Evolutionary conservation across 2,888 invertebrate genomes (phyloP).

Genomic region (Amblyjoppa proteus): DNA sequence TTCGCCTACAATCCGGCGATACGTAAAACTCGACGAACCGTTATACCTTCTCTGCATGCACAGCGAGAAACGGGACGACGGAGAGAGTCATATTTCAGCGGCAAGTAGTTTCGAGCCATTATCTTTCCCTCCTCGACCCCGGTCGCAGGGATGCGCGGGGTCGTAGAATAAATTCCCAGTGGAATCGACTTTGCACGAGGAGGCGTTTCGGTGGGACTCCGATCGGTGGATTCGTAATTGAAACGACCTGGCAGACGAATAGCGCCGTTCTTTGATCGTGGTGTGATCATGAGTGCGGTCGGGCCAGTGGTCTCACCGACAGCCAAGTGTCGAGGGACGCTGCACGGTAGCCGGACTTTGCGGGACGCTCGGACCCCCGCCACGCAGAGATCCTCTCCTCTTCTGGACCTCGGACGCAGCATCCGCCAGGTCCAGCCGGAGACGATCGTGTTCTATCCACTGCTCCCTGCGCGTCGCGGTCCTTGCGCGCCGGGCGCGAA

Average conservation of each 20-base stretch:
- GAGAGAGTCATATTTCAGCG: conserved; percentile 45
- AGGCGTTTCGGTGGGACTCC: conserved; percentile 7
- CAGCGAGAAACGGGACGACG: conserved; percentile 21
- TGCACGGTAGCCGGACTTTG: conserved; percentile 64
- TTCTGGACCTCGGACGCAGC: conserved; percentile 57
- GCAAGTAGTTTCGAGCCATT: conserved; percentile 7
- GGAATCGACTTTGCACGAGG: background rate
- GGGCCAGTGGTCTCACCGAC: conserved; percentile 46
- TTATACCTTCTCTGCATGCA: background rate
- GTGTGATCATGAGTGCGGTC: conserved; percentile 55
- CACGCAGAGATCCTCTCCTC: conserved; percentile 59
- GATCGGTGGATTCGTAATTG: conserved; percentile 44
- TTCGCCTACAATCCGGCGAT: conserved; percentile 26
- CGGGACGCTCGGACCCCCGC: conserved; percentile 66
- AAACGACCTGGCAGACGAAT: conserved; percentile 58
- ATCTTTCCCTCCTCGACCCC: background rate
- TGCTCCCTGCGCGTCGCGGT: background rate
- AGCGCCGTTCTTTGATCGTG: conserved; percentile 45
- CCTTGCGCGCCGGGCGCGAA: conserved; percentile 69
- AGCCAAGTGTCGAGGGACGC: conserved; percentile 43
- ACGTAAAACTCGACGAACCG: background rate
- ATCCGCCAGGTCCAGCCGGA: conserved; percentile 39
- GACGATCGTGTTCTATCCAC: conserved; percentile 49
- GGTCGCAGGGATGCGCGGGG: background rate
- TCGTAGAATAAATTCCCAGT: conserved; percentile 3